Percentiles rank a stretch among this genome's conserved stretches.
phyloP scores from a whole-genome alignment of 2,113 vertebrate genomes.

The Psilopogon haemacephalus region DNA sequence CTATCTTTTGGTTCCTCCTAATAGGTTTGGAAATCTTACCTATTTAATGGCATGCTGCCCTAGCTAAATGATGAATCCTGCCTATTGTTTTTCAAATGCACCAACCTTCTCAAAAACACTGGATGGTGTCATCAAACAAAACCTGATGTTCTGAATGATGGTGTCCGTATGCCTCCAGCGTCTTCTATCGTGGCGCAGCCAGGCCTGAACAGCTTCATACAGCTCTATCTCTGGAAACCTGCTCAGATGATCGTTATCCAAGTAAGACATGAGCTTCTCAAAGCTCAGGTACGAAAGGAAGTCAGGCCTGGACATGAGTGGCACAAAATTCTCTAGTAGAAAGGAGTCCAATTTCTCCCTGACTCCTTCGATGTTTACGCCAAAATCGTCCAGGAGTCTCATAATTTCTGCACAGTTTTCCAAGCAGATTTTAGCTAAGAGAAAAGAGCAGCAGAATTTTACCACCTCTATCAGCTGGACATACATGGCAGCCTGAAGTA shows the following conservation, averaged over 20 bases:
- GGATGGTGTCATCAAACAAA: conserved; percentile 98
- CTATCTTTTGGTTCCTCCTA: conserved; percentile 48
- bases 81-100: conserved; percentile 80
- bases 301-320: conserved; percentile 95
- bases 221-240: conserved; percentile 97
- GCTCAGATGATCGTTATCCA: conserved; percentile 95
- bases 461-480: conserved; percentile 98
- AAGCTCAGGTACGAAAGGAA: conserved; percentile 97
- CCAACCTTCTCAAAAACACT: conserved; percentile 97
- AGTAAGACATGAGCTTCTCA: conserved; percentile 93
- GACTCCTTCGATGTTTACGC: conserved; percentile 96
- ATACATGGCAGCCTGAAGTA: conserved; percentile 99
- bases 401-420: conserved; percentile 99
- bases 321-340: conserved; percentile 97
- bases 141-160: conserved; percentile 97
- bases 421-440: conserved; percentile 97
- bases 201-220: conserved; percentile 96
- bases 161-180: conserved; percentile 98
- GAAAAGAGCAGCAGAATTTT: conserved; percentile 99
- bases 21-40: conserved; percentile 50
- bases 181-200: conserved; percentile 96
- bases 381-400: conserved; percentile 98
- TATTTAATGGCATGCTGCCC: conserved; percentile 67
- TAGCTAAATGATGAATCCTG: conserved; percentile 73
- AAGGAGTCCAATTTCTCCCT: conserved; percentile 96